Conservation (phyloP, 2,113 vertebrate genomes). For the Coracopsis vasa region DNA sequence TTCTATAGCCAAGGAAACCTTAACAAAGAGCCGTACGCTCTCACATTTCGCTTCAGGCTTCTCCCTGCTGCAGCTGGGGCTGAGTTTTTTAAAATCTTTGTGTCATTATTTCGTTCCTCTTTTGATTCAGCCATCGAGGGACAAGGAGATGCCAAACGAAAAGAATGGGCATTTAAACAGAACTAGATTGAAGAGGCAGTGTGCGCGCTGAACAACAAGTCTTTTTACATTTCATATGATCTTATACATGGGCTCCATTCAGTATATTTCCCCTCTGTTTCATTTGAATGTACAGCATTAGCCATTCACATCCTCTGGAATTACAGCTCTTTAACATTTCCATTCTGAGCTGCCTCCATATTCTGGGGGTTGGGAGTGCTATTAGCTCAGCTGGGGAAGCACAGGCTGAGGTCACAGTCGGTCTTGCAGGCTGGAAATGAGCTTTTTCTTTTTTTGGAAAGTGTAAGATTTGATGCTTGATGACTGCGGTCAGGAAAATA, state of each 20-base stretch:
- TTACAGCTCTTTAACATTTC: slow-evolving; percentile 65
- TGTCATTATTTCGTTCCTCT: slow-evolving; percentile 69
- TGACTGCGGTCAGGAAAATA: background rate
- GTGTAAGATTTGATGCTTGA: slow-evolving; percentile 18
- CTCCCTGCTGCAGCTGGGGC: slow-evolving; percentile 72
- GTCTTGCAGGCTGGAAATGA: slow-evolving; percentile 24
- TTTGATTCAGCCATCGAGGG: slow-evolving; percentile 69
- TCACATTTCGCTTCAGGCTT: slow-evolving; percentile 69
- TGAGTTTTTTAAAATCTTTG: slow-evolving; percentile 71
- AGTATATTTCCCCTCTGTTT: slow-evolving; percentile 70
- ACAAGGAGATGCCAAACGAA: slow-evolving; percentile 69
- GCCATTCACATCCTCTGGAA: slow-evolving; percentile 69
- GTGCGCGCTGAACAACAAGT: slow-evolving; percentile 66
- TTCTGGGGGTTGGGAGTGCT: slow-evolving; percentile 53
- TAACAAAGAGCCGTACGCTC: slow-evolving; percentile 70
- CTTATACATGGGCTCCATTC: slow-evolving; percentile 73
- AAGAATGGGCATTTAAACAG: slow-evolving; percentile 75
- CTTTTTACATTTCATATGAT: slow-evolving; percentile 75
- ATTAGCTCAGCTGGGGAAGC: slow-evolving; percentile 57
- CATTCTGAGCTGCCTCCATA: slow-evolving; percentile 64
- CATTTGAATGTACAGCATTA: slow-evolving; percentile 70
- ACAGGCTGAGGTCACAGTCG: slow-evolving; percentile 45
- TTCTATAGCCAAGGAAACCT: slow-evolving; percentile 74
- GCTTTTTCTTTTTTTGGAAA: slow-evolving; percentile 42
- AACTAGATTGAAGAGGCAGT: slow-evolving; percentile 70